Evolutionary conservation across 2,113 vertebrate species (phyloP), one percentile per base, ranked within the genome.

Genomic region (Falco punctatus): DNA sequence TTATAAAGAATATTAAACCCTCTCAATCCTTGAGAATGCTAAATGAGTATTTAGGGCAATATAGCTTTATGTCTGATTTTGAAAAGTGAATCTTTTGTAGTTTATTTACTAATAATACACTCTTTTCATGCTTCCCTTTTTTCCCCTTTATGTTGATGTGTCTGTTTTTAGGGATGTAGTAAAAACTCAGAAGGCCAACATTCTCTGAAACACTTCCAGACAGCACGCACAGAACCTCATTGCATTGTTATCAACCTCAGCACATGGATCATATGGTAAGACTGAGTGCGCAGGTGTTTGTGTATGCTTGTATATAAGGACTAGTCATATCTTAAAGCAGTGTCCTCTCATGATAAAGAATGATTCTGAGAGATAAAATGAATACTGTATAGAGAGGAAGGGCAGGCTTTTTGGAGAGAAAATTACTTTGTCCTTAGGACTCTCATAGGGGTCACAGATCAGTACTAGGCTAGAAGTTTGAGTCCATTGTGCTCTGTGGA

Each of bases 201-300:
- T 90, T 99, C 99, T 59, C 86, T 98, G 95, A 99, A 98, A 78
- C 99, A 99, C 96, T 99, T 99, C 91, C 98, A 98, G 64, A 98
- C 97, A 73, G 97, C 98, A 33, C 98, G 94, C 86, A 87, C 98
- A 51, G 99, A 99, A 69, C 98, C 98, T 42, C 99, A 99, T 62
- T 99, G 99, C 97, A 99, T 99, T 96, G 98, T 98, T 55, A 98
- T 99, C 97, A 99, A 97, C 97, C 97, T 99, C 92, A 99, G 98
- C 95, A 99, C 99, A 0, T 99, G 99, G 99, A 98, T 99, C 96
- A 98, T 99, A 97, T 99, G 99, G 99, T 99, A 97, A 98, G 99
- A 77, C 74, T 22, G 21, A 67, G 40, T 15, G 2, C 54, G 33
- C 58, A 83, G 51, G n/a, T 71, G 55, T 51, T 66, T 2, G 4